These are phyloP conservation scores for Brachionus plicatilis DNA, from an alignment of 1,140 invertebrate genomes.

Conservation along the genomic window DNA sequence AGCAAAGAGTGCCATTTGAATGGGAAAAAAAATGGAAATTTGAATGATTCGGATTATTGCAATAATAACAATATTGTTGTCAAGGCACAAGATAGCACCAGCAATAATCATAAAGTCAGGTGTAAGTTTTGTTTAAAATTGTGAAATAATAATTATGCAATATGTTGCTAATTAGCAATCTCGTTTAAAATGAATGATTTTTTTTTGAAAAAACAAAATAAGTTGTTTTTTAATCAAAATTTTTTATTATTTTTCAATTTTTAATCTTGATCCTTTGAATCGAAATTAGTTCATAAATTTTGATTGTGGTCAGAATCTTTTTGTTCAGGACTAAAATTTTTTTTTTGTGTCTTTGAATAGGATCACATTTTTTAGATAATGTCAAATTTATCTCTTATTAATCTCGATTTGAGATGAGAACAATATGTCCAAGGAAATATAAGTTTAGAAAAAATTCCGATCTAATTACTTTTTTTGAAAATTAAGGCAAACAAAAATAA, in stretches of 20 bases:
- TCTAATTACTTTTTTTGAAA: neutral
- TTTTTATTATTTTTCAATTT: neutral
- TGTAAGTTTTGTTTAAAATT: slow-evolving; percentile 25
- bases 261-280: neutral
- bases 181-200: neutral
- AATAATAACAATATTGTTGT: slow-evolving; percentile 30
- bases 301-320: too few species aligned
- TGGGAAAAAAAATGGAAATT: neutral
- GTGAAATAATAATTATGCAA: neutral
- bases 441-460: neutral
- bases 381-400: neutral
- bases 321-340: too few species aligned
- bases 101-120: neutral
- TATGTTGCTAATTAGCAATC: neutral
- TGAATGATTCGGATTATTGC: slow-evolving; percentile 15
- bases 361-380: neutral
- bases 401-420: neutral
- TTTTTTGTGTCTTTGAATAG: neutral
- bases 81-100: neutral
- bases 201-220: neutral
- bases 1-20: neutral
- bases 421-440: neutral
- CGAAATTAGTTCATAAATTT: neutral
- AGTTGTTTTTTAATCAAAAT: neutral
- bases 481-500: neutral